Evolutionary conservation across 2,888 invertebrate genomes (phyloP).

Genomic region (Zygothrica quintamaculata): DNA sequence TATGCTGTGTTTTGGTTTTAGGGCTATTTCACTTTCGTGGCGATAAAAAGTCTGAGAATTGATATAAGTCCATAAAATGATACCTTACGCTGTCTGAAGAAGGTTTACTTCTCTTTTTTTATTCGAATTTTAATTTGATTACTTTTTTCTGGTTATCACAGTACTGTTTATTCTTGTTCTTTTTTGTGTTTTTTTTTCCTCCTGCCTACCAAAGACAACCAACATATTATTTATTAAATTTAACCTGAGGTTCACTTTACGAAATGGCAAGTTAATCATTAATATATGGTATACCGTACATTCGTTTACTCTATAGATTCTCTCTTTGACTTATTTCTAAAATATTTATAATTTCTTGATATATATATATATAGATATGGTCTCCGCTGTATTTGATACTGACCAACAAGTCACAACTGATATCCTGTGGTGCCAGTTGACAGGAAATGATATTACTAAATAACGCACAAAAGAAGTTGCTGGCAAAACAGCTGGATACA

Average conservation of each 20-base stretch:
- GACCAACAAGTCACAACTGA: slow-evolving; percentile 11
- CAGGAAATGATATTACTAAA: slow-evolving; percentile 7
- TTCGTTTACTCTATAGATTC: slow-evolving; percentile 31
- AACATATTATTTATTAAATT: slow-evolving; percentile 33
- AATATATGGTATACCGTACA: slow-evolving; percentile 23
- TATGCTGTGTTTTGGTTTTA: slow-evolving; percentile 54
- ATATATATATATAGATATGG: too few species aligned
- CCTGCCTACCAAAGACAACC: slow-evolving; percentile 20
- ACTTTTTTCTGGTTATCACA: too few species aligned
- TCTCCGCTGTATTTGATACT: neutral
- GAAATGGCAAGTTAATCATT: slow-evolving; percentile 22
- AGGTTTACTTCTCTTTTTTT: slow-evolving; percentile 48
- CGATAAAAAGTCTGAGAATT: slow-evolving; percentile 74
- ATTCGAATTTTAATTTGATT: slow-evolving; percentile 79
- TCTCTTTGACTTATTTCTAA: neutral
- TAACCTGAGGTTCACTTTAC: slow-evolving; percentile 17
- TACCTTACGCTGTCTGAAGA: slow-evolving; percentile 37
- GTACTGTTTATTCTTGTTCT: too few species aligned
- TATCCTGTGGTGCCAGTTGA: slow-evolving; percentile 30
- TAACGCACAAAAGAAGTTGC: neutral
- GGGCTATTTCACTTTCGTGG: slow-evolving; percentile 51
- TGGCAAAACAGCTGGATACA: slow-evolving; percentile 8
- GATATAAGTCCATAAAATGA: slow-evolving; percentile 75
- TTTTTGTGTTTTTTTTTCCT: neutral
- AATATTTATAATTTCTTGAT: too few species aligned